phyloP scores from a whole-genome alignment of 2,113 vertebrate genomes.

The Accipiter cooperii region DNA sequence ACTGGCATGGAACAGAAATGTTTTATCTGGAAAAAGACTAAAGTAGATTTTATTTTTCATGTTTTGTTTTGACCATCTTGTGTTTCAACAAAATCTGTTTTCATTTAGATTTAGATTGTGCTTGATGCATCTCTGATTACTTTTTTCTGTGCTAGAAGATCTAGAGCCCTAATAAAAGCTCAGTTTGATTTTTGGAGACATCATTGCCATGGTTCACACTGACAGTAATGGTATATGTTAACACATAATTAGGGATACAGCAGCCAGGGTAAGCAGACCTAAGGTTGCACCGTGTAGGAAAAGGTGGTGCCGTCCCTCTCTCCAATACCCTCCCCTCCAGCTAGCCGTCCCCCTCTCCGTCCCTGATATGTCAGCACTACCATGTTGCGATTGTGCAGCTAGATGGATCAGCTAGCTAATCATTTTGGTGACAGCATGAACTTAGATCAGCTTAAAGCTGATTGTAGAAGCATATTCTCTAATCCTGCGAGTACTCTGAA shows the following conservation, averaged over 20 bases:
- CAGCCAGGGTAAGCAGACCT: background rate
- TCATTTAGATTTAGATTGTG: background rate
- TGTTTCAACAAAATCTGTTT: background rate
- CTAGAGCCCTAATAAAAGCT: background rate
- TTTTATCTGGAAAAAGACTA: background rate
- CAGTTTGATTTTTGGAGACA: background rate
- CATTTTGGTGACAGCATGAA: background rate
- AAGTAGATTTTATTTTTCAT: background rate
- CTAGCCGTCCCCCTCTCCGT: background rate
- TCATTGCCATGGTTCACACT: background rate
- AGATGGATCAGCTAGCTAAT: background rate
- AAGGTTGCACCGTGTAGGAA: fast-evolving
- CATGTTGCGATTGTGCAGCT: background rate
- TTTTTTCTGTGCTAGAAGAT: background rate
- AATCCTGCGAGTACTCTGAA: background rate
- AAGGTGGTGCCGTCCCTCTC: background rate
- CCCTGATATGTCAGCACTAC: background rate
- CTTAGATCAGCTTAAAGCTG: background rate
- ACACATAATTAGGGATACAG: background rate
- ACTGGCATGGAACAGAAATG: background rate
- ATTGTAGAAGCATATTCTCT: background rate
- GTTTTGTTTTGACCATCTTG: background rate
- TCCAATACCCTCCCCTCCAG: fast-evolving
- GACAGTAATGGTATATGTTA: background rate
- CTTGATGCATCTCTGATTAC: background rate